Percentiles rank a stretch among this genome's conserved stretches.
Evolutionary conservation across 2,888 invertebrate species (phyloP).

Genomic region (Sinodicranocentrus sp.): DNA sequence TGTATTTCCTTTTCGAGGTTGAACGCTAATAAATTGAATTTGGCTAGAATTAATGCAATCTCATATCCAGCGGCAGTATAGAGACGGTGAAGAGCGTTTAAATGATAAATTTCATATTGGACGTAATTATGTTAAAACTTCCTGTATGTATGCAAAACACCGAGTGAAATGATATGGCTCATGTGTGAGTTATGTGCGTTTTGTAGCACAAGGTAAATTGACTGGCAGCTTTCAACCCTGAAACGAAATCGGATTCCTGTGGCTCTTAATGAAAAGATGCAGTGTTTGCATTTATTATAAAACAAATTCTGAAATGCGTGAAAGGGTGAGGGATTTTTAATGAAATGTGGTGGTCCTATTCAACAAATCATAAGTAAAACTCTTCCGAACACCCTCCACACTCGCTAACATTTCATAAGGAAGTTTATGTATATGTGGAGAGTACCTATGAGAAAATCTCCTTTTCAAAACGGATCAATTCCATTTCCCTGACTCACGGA

Average conservation of each 20-base stretch:
- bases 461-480: constrained; percentile 45
- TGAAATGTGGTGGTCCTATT: constrained; percentile 20
- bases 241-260: no score
- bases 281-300: no score
- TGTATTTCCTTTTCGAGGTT: constrained; percentile 36
- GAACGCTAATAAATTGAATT: constrained; percentile 56
- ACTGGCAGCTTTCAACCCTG: constrained; percentile 30
- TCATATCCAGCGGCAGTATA: neutral
- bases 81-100: neutral
- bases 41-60: constrained; percentile 26
- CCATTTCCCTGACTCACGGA: constrained; percentile 44
- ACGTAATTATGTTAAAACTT: constrained; percentile 46
- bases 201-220: neutral
- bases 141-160: constrained; percentile 17
- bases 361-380: constrained; percentile 36
- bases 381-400: no score
- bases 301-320: no score
- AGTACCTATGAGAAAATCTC: neutral
- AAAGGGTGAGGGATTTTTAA: neutral
- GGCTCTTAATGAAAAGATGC: no score
- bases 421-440: neutral
- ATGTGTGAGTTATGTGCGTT: no score
- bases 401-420: neutral
- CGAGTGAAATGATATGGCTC: no score
- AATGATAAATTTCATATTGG: constrained; percentile 25